Base-by-base conservation (phyloP, 2,888 invertebrate genomes). In the Drosophila mettleri region DNA sequence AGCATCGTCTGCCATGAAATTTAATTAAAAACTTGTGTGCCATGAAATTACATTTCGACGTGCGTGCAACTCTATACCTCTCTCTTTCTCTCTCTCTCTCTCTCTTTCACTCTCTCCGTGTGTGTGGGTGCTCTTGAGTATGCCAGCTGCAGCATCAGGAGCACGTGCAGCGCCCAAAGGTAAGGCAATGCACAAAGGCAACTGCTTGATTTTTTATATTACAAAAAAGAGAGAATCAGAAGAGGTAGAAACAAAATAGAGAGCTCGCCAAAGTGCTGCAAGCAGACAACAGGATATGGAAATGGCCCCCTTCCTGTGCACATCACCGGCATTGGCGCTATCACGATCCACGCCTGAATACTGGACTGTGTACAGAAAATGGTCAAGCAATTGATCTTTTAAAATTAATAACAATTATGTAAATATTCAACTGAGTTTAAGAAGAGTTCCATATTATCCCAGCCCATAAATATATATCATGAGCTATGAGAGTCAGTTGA, bases 21-120 rank as follows among this genome's bases (percentile, higher is more conserved):
- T 86, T 86, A 86, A 86, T 86, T 86, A 86, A 86, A 86, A 86
- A 86, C 88, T 86, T 86, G 86, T 88, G 88, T 86, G 86, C 86
- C 88, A 86, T 88, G 88, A 86, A 88, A 86, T 86, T 86, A 86
- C 88, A 81, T 88, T 86, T 88, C 77, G 76, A 78, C 82, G 69
- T 87, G 84, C 78, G 84, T 76, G 51, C 55, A 51, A 60, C 64
- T 29, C 33, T 33, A 14, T 54, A 2, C n/a, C n/a, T 71, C 57
- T 53, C 27, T 20, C 31, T 33, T 14, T 20, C 9, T 60, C 53
- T 60, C 45, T 63, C 6, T 43, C 29, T 57, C 24, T 38, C 31
- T 58, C 18, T 33, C 24, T 33, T 4, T 43, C 29, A 54, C 24
- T 38, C 31, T 58, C 18, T 33, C 24, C 29, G 31, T 38, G 20